Conservation (phyloP, 2,888 invertebrate species). For the Eremobia ochroleuca region DNA sequence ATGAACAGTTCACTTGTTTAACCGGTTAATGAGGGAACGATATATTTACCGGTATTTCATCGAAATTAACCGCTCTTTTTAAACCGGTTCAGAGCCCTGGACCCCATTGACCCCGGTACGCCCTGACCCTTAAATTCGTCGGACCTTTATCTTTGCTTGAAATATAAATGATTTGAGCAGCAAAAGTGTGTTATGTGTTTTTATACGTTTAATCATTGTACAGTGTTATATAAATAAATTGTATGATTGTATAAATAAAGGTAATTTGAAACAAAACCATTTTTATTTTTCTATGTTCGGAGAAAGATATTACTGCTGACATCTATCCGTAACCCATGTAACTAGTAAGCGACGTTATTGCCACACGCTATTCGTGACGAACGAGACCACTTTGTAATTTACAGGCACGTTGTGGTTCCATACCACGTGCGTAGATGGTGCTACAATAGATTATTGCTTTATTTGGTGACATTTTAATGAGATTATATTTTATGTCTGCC, state of each 20-base stretch:
- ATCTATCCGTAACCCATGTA: conserved; percentile 22
- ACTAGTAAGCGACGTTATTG: background rate
- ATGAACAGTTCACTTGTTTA: no score
- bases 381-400: background rate
- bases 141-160: background rate
- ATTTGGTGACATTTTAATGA: background rate
- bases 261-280: conserved; percentile 26
- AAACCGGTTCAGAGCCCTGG: no score
- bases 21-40: no score
- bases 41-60: no score
- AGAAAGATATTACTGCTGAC: conserved; percentile 9
- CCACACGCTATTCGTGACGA: no score
- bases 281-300: background rate
- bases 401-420: background rate
- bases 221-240: conserved; percentile 71
- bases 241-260: conserved; percentile 64
- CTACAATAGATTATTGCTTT: background rate
- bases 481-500: no score
- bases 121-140: background rate
- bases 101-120: background rate
- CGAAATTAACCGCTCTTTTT: no score
- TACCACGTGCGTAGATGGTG: conserved; percentile 30
- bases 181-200: conserved; percentile 30
- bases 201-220: conserved; percentile 73
- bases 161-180: background rate